Base-by-base conservation (phyloP, 2,797 vertebrate species). In the Scolopax bukidnonensis region DNA sequence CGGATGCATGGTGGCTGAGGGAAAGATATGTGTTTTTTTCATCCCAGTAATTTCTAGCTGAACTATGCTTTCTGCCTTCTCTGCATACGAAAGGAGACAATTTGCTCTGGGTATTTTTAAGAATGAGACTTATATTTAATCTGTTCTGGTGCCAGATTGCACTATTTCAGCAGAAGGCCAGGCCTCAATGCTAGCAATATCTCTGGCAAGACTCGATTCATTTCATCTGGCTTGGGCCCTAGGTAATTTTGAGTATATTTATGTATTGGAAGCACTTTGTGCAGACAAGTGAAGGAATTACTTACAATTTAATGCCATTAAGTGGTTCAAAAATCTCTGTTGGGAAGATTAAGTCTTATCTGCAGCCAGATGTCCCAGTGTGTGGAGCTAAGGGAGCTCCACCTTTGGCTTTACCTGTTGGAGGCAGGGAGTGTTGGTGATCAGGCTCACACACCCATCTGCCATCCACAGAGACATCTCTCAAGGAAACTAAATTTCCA, bases 31-130 rank as follows among this genome's bases (percentile, higher is more conserved):
- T 6, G 23, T 14, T 1, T 38, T 86, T 75, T 74, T 87, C 80
- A 57, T 38, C 71, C 51, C 27, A 59, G 74, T 12, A 59, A 76
- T 93, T 91, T 86, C 77, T 45, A 87, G 64, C 71, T 77, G 78
- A 92, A 90, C 53, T 83, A 80, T 80, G 41, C 84, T 92, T 90
- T 94, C 80, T 71, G 53, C 60, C 83, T 84, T 82, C 80, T 57
- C 74, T 79, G 74, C 74, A 56, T 93, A 74, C 32, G 57, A 77
- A 90, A 90, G 77, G 93, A 60, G 69, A 65, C 47, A 36, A 74
- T 93, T 96, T 92, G 67, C 89, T 87, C 82, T 25, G 91, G 45
- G 53, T 95, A 91, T 95, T 96, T 96, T 97, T 90, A 91, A 95
- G 91, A 91, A 95, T 63, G 84, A 92, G 86, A 18, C 70, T 94